Evolutionary conservation across 2,888 invertebrate genomes (phyloP).

Genomic region (Eupithecia insigniata): DNA sequence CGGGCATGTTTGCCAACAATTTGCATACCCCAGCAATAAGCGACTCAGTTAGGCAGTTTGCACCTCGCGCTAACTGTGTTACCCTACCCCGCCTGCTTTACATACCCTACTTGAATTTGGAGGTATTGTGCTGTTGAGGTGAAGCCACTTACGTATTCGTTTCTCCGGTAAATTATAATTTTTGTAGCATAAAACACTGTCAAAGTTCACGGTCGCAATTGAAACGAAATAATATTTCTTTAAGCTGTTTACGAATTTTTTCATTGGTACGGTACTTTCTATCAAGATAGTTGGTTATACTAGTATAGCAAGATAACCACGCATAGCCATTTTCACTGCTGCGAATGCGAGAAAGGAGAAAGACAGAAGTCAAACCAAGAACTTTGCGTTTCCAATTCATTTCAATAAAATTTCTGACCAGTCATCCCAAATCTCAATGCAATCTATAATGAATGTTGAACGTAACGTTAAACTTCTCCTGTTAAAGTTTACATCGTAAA

Average conservation of each 20-base stretch:
- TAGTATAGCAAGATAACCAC: too few relatives aligned
- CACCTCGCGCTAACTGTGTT: constrained; percentile 31
- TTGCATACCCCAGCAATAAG: constrained; percentile 31
- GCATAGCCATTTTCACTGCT: too few relatives aligned
- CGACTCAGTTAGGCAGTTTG: constrained; percentile 30
- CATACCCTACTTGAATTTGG: constrained; percentile 22
- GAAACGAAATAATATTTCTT: neutral
- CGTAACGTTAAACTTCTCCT: too few relatives aligned
- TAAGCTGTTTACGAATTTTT: neutral
- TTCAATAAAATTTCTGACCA: too few relatives aligned
- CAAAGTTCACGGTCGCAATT: neutral
- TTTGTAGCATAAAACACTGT: neutral
- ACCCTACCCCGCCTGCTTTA: constrained; percentile 27
- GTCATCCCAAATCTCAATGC: neutral
- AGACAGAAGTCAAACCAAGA: neutral
- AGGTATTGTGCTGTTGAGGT: neutral
- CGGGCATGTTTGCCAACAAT: constrained; percentile 23
- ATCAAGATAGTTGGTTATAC: neutral
- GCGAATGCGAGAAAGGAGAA: too few relatives aligned
- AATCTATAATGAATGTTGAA: neutral
- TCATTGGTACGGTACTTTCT: neutral
- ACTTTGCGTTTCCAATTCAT: too few relatives aligned
- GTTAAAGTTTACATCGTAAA: neutral
- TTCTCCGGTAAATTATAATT: neutral
- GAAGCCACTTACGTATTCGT: neutral